Evolutionary conservation across 2,888 invertebrate genomes (phyloP).

Genomic region (Dyspetes luteomarginatus): DNA sequence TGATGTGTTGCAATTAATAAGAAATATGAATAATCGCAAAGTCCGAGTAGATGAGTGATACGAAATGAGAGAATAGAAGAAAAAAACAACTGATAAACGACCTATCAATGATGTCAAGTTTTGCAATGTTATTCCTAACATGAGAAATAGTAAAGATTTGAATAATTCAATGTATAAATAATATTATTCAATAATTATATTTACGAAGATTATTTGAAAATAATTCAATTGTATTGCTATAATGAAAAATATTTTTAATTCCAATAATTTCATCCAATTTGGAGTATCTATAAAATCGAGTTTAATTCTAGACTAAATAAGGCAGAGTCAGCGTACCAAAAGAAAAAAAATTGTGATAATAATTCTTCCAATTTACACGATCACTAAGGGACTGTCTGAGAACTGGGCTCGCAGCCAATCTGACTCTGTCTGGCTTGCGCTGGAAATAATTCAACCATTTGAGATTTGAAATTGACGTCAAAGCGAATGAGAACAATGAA

Average conservation of each 20-base stretch:
- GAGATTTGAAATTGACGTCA: slow-evolving; percentile 64
- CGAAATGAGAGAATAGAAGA: background rate
- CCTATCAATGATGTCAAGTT: background rate
- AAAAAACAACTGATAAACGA: slow-evolving; percentile 1
- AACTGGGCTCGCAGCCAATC: slow-evolving; percentile 69
- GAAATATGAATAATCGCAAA: background rate
- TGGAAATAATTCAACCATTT: slow-evolving; percentile 70
- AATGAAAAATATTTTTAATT: no score
- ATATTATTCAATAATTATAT: no score
- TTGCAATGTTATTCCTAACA: background rate
- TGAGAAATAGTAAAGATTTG: background rate
- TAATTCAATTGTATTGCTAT: no score
- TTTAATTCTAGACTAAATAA: background rate
- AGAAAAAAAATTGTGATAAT: slow-evolving; percentile 1
- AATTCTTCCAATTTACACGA: slow-evolving; percentile 1
- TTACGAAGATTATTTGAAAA: no score
- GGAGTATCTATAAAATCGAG: background rate
- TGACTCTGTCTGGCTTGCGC: slow-evolving; percentile 67
- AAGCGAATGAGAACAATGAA: slow-evolving; percentile 34
- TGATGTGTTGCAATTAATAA: background rate
- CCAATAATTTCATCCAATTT: no score
- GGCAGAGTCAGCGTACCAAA: background rate
- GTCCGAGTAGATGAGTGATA: background rate
- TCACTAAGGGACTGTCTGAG: slow-evolving; percentile 17
- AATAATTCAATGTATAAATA: background rate